Percentiles rank a stretch among this genome's conserved stretches.
phyloP scores from a whole-genome alignment of 2,888 invertebrate species.

The Ryuthela nishihirai region DNA sequence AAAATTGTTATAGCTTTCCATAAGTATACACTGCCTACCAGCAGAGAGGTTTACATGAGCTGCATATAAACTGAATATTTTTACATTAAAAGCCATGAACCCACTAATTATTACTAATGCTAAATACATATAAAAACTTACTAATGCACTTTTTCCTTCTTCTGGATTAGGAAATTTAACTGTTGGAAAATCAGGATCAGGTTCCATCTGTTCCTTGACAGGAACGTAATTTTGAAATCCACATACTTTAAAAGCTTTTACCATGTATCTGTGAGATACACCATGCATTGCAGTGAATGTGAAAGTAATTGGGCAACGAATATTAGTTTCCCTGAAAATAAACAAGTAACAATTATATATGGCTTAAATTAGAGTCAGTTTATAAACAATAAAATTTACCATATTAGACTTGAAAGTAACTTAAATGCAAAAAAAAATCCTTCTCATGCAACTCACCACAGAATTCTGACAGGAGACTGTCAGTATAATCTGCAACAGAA shows the following conservation, averaged over 20 bases:
- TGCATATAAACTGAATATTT: not conserved
- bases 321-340: not conserved
- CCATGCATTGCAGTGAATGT: constrained; percentile 98
- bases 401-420: too few species aligned
- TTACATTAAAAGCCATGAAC: not conserved
- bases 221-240: constrained; percentile 59
- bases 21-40: not conserved
- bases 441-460: too few species aligned
- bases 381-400: not conserved
- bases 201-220: constrained; percentile 65
- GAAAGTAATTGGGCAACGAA: constrained; percentile 60
- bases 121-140: constrained; percentile 41
- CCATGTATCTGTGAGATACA: constrained; percentile 77
- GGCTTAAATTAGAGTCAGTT: constrained; percentile 3
- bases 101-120: not conserved
- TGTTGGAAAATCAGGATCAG: constrained; percentile 96
- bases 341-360: constrained; percentile 2
- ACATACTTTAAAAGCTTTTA: constrained; percentile 67
- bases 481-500: too few species aligned
- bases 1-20: too few species aligned
- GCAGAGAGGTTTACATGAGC: not conserved
- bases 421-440: too few species aligned
- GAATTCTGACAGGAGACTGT: too few species aligned
- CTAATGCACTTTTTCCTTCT: constrained; percentile 77
- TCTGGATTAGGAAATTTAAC: constrained; percentile 98